Conservation (phyloP, 2,797 vertebrate genomes). For the Botia kubotai region DNA sequence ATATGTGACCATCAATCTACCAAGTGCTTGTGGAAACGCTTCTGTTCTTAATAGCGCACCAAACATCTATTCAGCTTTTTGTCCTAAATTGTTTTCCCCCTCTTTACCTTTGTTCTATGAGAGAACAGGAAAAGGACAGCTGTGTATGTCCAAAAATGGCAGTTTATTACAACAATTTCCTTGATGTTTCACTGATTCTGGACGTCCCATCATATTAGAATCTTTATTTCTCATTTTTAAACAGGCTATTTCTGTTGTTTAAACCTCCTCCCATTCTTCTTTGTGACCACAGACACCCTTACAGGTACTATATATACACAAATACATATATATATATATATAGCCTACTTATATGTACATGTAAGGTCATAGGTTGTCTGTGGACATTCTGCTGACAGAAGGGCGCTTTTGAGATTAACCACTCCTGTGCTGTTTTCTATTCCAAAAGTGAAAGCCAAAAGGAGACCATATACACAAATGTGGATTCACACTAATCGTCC, state of each 20-base stretch:
- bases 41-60: neutral
- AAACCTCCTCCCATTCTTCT: constrained; percentile 43
- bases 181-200: constrained; percentile 76
- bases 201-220: constrained; percentile 68
- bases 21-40: neutral
- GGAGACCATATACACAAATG: constrained; percentile 38
- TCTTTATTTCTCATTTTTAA: too few species aligned
- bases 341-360: too few species aligned
- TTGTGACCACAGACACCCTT: constrained; percentile 61
- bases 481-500: constrained; percentile 73
- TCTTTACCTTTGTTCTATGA: constrained; percentile 7
- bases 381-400: constrained; percentile 25
- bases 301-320: constrained; percentile 59
- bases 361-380: too few species aligned
- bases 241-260: constrained; percentile 45
- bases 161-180: constrained; percentile 76
- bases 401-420: constrained; percentile 67
- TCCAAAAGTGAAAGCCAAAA: constrained; percentile 53
- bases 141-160: constrained; percentile 66
- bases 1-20: neutral
- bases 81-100: constrained; percentile 26
- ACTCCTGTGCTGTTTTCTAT: constrained; percentile 63
- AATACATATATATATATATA: too few species aligned
- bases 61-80: constrained; percentile 19
- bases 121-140: constrained; percentile 41